Evolutionary conservation across 1,140 invertebrate species (phyloP), one percentile per base, ranked within the genome.

Genomic region (Drosophila repleta): DNA sequence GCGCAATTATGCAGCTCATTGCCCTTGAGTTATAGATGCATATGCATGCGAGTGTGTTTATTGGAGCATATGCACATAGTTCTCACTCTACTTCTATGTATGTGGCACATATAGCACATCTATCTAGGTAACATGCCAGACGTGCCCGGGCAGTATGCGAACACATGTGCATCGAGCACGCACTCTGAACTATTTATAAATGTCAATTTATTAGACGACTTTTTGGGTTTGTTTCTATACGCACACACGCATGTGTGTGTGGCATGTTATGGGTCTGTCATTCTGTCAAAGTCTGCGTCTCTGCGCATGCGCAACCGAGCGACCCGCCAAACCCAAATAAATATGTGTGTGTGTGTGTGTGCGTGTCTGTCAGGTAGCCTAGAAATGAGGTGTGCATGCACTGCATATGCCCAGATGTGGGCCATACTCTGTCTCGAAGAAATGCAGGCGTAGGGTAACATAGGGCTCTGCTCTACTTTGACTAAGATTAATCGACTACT

Each of bases 1-100:
- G 83, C 82, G 79, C 82, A 88, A 87, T 87, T 87, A 87, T 88
- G 78, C 82, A 87, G 82, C 78, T 88, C 82, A 88, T 88, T 88
- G 82, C 82, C 82, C 71, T 88, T 87, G 82, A 87, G 78, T 85
- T 88, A 88, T 88, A 67, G 32, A 35, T 35, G n/a, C n/a, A 11
- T 35, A 35, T 35, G 32, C 32, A 35, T 35, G 32, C 43, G 83
- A n/a, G n/a, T 35, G n/a, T 53, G 69, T 51, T 63, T 67, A 69
- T 67, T 75, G 65, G 41, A 61, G 68, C 72, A 74, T 70, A 70
- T 70, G 58, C 39, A 17, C 57, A 72, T 29, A 41, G 17, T 41
- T 43, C 20, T 49, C 37, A 4, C 39, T 17, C 39, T 15, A 15
- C 1, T 1, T 5, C 29, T 10, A 8, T 32, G n/a, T n/a, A n/a